phyloP scores from a whole-genome alignment of 2,797 vertebrate genomes.

The Chiloscyllium punctatum region DNA sequence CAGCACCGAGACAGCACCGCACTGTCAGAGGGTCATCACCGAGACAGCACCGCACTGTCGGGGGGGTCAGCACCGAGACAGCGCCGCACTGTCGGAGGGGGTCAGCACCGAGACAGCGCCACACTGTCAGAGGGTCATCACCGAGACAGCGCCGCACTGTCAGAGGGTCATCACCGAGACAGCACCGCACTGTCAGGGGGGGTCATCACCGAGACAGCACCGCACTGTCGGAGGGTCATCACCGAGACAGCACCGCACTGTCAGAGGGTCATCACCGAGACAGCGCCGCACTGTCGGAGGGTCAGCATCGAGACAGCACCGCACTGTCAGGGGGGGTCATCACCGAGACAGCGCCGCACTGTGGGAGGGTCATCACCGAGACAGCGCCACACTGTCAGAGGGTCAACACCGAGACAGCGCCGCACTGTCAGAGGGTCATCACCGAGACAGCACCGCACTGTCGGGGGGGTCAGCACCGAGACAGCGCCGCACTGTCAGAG shows the following conservation, averaged over 20 bases:
- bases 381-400: not conserved
- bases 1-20: too few relatives aligned
- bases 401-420: too few relatives aligned
- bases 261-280: too few relatives aligned
- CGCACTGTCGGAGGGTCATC: not conserved
- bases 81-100: not conserved
- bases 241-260: not conserved
- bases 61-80: too few relatives aligned
- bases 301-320: too few relatives aligned
- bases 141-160: not conserved
- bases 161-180: too few relatives aligned
- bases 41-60: not conserved
- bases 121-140: not conserved
- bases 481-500: not conserved
- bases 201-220: too few relatives aligned
- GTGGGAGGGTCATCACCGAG: too few relatives aligned
- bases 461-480: too few relatives aligned
- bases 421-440: not conserved
- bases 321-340: not conserved
- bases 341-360: not conserved
- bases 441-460: not conserved
- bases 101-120: too few relatives aligned
- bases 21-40: not conserved
- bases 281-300: not conserved
- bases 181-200: not conserved